phyloP scores from a whole-genome alignment of 2,888 invertebrate species.

The Leptopterna dolabrata region DNA sequence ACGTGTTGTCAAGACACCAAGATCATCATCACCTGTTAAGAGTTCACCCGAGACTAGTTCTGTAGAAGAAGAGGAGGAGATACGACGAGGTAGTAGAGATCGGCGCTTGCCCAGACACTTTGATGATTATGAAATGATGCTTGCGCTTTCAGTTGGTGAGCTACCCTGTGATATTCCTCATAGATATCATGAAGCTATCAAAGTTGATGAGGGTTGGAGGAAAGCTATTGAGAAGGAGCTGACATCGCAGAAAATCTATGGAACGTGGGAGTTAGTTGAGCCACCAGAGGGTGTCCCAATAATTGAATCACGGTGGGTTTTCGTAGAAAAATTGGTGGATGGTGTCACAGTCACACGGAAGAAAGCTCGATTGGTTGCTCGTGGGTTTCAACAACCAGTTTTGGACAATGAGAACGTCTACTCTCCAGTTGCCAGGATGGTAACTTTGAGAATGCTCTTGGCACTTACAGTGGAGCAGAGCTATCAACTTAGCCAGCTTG shows the following conservation, averaged over 20 bases:
- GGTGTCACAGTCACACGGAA: constrained; percentile 10
- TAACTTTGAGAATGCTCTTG: background rate
- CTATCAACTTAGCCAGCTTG: constrained; percentile 24
- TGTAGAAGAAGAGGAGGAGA: background rate
- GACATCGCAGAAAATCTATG: background rate
- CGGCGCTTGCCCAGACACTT: background rate
- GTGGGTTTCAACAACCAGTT: constrained; percentile 47
- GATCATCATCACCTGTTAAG: background rate
- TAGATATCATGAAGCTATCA: background rate
- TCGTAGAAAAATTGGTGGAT: background rate
- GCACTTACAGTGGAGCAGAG: constrained; percentile 22
- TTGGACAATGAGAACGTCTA: constrained; percentile 39
- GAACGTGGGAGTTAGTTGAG: constrained; percentile 49
- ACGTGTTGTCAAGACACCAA: too few relatives aligned
- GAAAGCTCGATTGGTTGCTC: constrained; percentile 45
- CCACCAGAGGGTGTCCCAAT: background rate
- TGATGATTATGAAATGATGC: background rate
- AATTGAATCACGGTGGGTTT: constrained; percentile 53
- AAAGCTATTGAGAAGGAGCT: constrained; percentile 25
- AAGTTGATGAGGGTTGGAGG: background rate
- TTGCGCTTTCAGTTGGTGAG: too few relatives aligned
- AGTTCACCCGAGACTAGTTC: background rate
- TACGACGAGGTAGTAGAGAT: background rate
- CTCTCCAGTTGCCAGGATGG: constrained; percentile 33
- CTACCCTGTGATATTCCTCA: too few relatives aligned